Percentiles rank a stretch among this genome's conserved stretches.
These are phyloP conservation scores for Pogonomyrmex barbatus DNA, from an alignment of 1,140 invertebrate species.

Conservation along the genomic window DNA sequence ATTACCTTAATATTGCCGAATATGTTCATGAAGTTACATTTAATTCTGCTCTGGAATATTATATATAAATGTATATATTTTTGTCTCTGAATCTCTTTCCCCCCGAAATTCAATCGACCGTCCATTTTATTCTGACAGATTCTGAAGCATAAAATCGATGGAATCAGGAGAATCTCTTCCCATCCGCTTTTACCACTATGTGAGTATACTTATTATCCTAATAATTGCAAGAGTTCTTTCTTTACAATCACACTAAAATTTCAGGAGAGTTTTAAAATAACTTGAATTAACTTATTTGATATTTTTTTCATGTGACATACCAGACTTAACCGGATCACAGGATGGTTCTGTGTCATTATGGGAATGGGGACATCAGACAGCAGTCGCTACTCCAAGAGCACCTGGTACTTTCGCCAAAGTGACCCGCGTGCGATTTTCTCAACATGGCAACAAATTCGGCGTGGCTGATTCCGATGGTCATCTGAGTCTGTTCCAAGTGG, in stretches of 20 bases:
- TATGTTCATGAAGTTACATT: constrained; percentile 60
- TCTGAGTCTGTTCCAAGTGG: constrained; percentile 97
- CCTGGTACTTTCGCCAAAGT: constrained; percentile 98
- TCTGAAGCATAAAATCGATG: constrained; percentile 95
- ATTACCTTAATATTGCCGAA: constrained; percentile 19
- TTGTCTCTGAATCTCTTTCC: constrained; percentile 43
- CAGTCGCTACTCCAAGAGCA: constrained; percentile 95
- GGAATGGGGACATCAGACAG: constrained; percentile 98
- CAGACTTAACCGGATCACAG: constrained; percentile 97
- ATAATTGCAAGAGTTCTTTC: not conserved
- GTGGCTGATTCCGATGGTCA: constrained; percentile 97
- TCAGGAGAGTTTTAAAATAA: constrained; percentile 35
- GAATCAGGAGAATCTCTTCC: constrained; percentile 97
- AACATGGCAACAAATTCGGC: constrained; percentile 99
- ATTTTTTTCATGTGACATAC: constrained; percentile 46
- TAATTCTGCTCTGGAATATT: constrained; percentile 19
- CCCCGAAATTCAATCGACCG: constrained; percentile 19
- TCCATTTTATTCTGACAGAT: constrained; percentile 87
- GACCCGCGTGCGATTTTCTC: constrained; percentile 96
- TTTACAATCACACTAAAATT: not conserved
- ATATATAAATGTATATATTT: constrained; percentile 56
- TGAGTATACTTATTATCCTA: constrained; percentile 87
- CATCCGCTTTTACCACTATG: constrained; percentile 98
- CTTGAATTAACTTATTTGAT: constrained; percentile 41
- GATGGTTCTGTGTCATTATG: constrained; percentile 99